Conservation (phyloP, 2,888 invertebrate genomes). For the Pollenia amentaria region DNA sequence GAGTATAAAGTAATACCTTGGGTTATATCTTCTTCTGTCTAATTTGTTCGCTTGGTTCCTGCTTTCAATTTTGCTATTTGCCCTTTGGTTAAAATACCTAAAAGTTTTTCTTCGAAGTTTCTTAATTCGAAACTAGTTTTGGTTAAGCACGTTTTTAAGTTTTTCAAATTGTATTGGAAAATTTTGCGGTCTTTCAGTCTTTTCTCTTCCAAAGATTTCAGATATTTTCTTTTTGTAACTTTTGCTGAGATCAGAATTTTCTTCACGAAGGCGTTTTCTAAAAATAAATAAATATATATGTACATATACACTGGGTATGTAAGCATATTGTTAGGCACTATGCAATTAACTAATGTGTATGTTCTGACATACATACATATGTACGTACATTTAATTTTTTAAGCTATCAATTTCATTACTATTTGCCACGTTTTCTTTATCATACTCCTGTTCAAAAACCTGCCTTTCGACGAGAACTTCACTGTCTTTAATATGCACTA, state of each 20-base stretch:
- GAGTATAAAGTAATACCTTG: conserved; percentile 20
- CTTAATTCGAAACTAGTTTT: background rate
- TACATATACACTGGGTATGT: background rate
- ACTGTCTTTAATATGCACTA: too few species aligned
- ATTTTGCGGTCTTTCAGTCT: background rate
- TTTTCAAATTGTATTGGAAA: conserved; percentile 24
- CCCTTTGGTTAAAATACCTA: conserved; percentile 17
- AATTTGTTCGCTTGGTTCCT: conserved; percentile 4
- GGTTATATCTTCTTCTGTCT: conserved; percentile 20
- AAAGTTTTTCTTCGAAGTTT: conserved; percentile 23
- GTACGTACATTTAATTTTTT: background rate
- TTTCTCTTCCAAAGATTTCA: conserved; percentile 17
- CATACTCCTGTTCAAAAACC: too few species aligned
- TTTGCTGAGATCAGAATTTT: conserved; percentile 19
- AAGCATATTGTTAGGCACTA: background rate
- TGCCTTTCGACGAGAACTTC: too few species aligned
- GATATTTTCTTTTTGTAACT: conserved; percentile 21
- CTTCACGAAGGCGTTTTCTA: conserved; percentile 16
- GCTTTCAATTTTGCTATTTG: conserved; percentile 28
- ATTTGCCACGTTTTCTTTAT: too few species aligned
- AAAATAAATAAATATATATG: background rate
- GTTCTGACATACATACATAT: too few species aligned
- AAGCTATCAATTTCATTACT: too few species aligned
- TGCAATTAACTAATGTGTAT: conserved; percentile 1
- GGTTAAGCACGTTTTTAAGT: conserved; percentile 26